phyloP scores from a whole-genome alignment of 1,140 invertebrate genomes.

The Drosophila santomea region DNA sequence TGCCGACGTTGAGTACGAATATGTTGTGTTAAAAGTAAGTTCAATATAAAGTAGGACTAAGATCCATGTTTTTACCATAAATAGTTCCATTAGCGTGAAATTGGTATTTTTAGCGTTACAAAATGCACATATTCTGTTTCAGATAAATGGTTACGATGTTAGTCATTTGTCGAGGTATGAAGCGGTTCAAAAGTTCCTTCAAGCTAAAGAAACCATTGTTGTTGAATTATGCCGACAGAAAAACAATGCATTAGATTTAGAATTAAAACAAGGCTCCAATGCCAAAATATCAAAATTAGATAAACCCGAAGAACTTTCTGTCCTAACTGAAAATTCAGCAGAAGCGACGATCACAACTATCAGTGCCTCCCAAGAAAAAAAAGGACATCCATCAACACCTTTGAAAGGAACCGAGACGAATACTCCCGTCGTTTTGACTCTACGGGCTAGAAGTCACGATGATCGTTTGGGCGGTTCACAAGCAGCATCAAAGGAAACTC shows the following conservation, averaged over 20 bases:
- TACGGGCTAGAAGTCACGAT: slow-evolving; percentile 32
- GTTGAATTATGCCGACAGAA: slow-evolving; percentile 88
- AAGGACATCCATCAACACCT: neutral
- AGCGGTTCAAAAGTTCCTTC: slow-evolving; percentile 89
- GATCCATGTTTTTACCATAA: neutral
- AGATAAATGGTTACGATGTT: slow-evolving; percentile 91
- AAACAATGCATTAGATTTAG: slow-evolving; percentile 22
- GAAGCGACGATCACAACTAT: neutral
- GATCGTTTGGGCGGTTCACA: neutral
- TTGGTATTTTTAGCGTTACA: neutral
- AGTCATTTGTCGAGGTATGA: slow-evolving; percentile 89
- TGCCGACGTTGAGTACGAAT: slow-evolving; percentile 58
- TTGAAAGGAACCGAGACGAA: neutral
- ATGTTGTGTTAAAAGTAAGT: slow-evolving; percentile 73
- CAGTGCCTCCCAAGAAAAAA: slow-evolving; percentile 17
- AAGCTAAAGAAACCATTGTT: slow-evolving; percentile 89
- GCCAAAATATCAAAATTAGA: neutral
- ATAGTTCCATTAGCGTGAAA: too few species aligned
- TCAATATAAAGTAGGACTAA: neutral
- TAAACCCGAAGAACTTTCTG: neutral
- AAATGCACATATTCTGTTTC: slow-evolving; percentile 39
- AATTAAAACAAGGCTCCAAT: neutral
- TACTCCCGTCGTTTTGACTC: slow-evolving; percentile 57
- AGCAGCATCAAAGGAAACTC: slow-evolving; percentile 27
- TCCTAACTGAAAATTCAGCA: neutral